A percentile compares a stretch with the other conserved stretches of the same genome.
These are phyloP conservation scores for Nasonovia ribisnigri DNA, from an alignment of 2,888 invertebrate species.

Conservation along the genomic window DNA sequence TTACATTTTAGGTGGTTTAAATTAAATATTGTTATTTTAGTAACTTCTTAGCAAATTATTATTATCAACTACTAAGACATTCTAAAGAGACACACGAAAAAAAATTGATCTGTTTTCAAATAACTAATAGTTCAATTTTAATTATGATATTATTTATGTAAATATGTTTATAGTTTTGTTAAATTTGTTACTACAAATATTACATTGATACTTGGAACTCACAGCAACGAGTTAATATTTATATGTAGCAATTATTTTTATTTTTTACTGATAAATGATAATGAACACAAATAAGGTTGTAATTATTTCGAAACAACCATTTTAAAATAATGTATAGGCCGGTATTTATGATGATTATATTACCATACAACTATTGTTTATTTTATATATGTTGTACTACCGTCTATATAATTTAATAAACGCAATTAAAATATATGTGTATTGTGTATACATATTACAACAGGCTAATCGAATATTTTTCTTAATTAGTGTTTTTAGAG, in stretches of 20 bases:
- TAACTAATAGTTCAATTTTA: background rate
- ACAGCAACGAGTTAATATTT: background rate
- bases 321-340: background rate
- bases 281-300: background rate
- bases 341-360: background rate
- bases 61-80: background rate
- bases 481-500: slow-evolving; percentile 28
- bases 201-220: background rate
- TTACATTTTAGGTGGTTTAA: background rate
- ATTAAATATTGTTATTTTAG: background rate
- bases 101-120: background rate
- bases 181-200: background rate
- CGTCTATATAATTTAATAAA: background rate
- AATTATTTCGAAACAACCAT: background rate
- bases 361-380: background rate
- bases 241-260: background rate
- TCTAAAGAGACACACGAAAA: background rate
- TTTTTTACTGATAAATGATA: background rate
- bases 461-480: background rate
- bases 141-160: background rate
- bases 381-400: background rate
- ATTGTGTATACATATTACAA: background rate
- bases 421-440: background rate
- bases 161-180: background rate
- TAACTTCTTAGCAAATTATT: background rate